Evolutionary conservation across 2,113 vertebrate genomes (phyloP).

Genomic region (Hemiprocne comata): DNA sequence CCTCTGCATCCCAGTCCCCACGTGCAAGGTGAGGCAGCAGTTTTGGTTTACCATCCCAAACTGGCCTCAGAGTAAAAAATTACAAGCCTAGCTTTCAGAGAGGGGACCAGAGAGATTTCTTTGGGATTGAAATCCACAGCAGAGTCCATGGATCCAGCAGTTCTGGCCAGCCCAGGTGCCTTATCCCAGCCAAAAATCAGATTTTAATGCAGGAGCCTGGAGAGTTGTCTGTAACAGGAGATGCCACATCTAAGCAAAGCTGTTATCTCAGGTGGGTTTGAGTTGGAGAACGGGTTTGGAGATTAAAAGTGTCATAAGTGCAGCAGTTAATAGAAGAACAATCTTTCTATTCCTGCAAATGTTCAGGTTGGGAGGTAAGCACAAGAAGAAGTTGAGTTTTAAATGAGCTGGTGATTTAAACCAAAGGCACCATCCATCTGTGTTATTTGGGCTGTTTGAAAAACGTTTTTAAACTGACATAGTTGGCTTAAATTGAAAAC

Average conservation of each 20-base stretch:
- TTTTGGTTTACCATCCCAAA: not conserved
- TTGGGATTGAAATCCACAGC: not conserved
- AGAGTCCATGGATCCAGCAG: accelerated
- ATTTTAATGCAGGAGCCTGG: not conserved
- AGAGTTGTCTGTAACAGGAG: not conserved
- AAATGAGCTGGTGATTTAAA: not conserved
- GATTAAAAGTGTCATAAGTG: not conserved
- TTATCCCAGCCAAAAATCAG: no score
- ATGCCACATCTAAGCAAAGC: not conserved
- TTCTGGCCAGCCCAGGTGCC: no score
- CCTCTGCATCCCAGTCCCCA: not conserved
- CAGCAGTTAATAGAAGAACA: not conserved
- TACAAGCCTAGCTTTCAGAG: not conserved
- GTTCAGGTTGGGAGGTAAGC: not conserved
- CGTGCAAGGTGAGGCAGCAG: not conserved
- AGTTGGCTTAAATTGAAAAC: not conserved
- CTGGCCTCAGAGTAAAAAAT: not conserved
- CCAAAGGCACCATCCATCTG: not conserved
- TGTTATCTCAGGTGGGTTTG: not conserved
- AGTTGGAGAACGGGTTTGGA: not conserved
- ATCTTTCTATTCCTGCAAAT: not conserved
- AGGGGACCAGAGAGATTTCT: not conserved
- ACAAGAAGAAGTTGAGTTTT: not conserved
- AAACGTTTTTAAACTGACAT: not conserved
- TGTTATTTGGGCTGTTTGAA: not conserved